Conservation (phyloP, 1,140 invertebrate species). For the Caerostris extrusa region DNA sequence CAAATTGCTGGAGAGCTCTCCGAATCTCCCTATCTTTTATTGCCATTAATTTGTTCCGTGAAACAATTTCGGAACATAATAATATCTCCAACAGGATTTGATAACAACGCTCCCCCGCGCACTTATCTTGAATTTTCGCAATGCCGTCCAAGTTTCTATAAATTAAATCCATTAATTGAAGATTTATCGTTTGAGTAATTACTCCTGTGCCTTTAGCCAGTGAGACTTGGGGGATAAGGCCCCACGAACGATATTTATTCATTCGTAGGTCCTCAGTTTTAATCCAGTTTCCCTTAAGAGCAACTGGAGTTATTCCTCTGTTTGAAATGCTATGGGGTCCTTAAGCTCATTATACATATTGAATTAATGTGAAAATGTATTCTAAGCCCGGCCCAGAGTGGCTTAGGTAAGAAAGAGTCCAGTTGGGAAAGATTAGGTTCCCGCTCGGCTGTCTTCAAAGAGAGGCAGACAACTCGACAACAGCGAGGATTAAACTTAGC, state of each 20-base stretch:
- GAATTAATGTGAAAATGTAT: neutral
- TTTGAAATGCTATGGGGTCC: neutral
- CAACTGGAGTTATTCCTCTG: no score
- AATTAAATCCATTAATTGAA: constrained; percentile 33
- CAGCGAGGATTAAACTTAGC: neutral
- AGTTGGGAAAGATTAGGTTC: neutral
- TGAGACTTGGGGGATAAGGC: neutral
- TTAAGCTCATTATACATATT: neutral
- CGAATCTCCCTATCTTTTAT: neutral
- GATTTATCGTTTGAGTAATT: constrained; percentile 27
- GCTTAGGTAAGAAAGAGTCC: neutral
- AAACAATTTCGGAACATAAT: constrained; percentile 22
- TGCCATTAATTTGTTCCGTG: constrained; percentile 3
- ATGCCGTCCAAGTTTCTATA: neutral
- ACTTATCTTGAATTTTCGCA: neutral
- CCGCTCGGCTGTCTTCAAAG: no score
- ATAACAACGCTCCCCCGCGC: neutral
- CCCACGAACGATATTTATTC: neutral
- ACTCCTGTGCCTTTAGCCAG: neutral
- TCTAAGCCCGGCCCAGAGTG: neutral
- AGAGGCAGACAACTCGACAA: constrained; percentile 7
- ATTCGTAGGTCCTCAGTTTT: neutral
- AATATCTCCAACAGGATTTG: constrained; percentile 38
- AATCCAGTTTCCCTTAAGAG: neutral
- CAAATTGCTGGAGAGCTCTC: neutral